These are phyloP conservation scores for Dryas iulia DNA, from an alignment of 1,140 invertebrate species.

Conservation along the genomic window DNA sequence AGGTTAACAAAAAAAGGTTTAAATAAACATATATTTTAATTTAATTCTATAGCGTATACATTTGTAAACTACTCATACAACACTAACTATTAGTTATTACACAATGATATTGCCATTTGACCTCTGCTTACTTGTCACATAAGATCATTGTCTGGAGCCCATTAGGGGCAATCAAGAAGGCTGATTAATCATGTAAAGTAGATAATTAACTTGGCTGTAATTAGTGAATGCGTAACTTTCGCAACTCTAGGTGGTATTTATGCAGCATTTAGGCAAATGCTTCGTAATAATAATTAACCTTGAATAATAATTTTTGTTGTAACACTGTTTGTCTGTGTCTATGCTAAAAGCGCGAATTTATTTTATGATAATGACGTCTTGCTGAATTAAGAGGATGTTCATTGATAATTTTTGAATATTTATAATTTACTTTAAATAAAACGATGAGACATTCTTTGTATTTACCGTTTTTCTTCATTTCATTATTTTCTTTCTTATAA, in stretches of 20 bases:
- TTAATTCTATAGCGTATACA: too few relatives aligned
- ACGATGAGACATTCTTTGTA: too few relatives aligned
- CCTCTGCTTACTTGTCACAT: constrained; percentile 2
- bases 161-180: constrained; percentile 16
- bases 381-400: too few relatives aligned
- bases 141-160: constrained; percentile 2
- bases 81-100: constrained; percentile 6
- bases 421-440: too few relatives aligned
- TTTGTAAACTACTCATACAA: background rate
- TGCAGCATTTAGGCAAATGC: background rate
- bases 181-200: constrained; percentile 19
- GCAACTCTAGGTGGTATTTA: background rate
- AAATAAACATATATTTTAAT: too few relatives aligned
- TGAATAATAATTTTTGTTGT: background rate
- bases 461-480: too few relatives aligned
- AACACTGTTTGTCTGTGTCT: background rate
- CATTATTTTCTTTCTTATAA: too few relatives aligned
- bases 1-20: too few relatives aligned
- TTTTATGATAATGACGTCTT: background rate
- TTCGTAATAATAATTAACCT: background rate
- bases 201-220: background rate
- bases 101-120: constrained; percentile 14
- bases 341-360: background rate
- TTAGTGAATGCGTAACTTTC: background rate
- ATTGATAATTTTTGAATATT: too few relatives aligned